Conservation (phyloP, 64 coral and sea anemone species). For the Stichodactyla helianthus region DNA sequence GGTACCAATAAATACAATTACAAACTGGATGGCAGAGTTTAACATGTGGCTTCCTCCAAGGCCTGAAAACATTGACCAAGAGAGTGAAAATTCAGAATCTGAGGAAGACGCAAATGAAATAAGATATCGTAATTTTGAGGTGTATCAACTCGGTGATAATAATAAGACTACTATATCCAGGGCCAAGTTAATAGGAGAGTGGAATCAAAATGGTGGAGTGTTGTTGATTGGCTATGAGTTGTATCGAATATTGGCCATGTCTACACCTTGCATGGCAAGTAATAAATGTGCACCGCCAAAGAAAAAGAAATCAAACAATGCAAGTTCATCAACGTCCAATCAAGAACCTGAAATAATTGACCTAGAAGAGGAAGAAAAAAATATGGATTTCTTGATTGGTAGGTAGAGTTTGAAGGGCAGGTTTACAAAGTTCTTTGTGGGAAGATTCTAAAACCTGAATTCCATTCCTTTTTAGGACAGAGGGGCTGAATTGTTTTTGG, state of each 20-base stretch:
- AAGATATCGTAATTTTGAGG: conserved; percentile 57
- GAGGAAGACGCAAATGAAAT: not conserved
- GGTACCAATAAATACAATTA: conserved; percentile 96
- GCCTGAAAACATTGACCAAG: conserved; percentile 2
- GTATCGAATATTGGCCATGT: conserved; percentile 67
- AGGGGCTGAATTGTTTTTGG: too few relatives aligned
- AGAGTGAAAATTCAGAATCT: not conserved
- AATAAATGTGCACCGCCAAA: conserved; percentile 65
- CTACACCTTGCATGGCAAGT: conserved; percentile 79
- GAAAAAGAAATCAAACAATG: conserved; percentile 57
- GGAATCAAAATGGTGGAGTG: conserved; percentile 84
- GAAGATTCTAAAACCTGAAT: too few relatives aligned
- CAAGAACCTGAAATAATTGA: conserved; percentile 88
- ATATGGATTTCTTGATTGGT: conserved; percentile 97
- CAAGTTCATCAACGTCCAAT: not conserved
- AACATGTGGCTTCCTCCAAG: conserved; percentile 84
- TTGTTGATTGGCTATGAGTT: conserved; percentile 89
- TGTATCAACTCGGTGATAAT: conserved; percentile 57
- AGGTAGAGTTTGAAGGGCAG: not conserved
- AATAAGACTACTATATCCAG: conserved; percentile 65
- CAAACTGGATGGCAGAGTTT: conserved; percentile 92
- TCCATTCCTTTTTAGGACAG: too few relatives aligned
- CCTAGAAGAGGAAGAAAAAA: conserved; percentile 95
- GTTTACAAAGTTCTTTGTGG: too few relatives aligned
- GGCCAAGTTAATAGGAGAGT: conserved; percentile 83